Conservation (phyloP, 2,113 vertebrate species). For the Pholis gunnellus region DNA sequence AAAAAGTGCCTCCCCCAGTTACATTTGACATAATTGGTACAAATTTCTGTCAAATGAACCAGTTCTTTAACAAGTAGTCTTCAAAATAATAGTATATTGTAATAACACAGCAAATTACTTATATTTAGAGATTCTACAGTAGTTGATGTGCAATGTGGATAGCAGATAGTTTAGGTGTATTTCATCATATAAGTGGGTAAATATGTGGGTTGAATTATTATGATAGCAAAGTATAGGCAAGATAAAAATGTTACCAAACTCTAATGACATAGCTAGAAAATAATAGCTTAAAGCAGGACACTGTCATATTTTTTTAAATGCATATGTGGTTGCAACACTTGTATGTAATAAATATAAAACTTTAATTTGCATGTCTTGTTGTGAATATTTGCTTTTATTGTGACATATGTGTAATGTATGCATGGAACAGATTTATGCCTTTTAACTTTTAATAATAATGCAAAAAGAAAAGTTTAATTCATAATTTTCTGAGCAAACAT, state of each 20-base stretch:
- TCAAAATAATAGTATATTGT: neutral
- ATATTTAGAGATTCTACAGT: constrained; percentile 10
- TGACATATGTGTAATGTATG: constrained; percentile 34
- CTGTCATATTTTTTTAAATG: constrained; percentile 28
- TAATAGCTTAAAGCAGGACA: neutral
- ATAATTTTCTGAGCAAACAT: constrained; percentile 7
- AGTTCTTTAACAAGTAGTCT: constrained; percentile 1
- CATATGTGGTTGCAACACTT: constrained; percentile 70
- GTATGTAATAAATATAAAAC: constrained; percentile 79
- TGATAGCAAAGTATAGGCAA: neutral
- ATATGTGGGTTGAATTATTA: neutral
- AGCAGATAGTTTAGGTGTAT: constrained; percentile 2
- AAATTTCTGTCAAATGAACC: constrained; percentile 5
- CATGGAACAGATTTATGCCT: constrained; percentile 32
- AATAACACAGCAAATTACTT: neutral
- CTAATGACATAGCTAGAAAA: neutral
- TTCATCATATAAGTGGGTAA: constrained; percentile 1
- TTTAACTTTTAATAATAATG: neutral
- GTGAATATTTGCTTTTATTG: constrained; percentile 70
- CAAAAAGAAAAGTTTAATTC: neutral
- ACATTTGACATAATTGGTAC: constrained; percentile 18
- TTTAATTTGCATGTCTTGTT: constrained; percentile 84
- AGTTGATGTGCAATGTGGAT: constrained; percentile 1
- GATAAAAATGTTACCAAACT: neutral
- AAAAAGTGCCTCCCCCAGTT: constrained; percentile 65